Evolutionary conservation across 2,113 vertebrate genomes (phyloP), one percentile per base, ranked within the genome.

Genomic region (Chionis minor): DNA sequence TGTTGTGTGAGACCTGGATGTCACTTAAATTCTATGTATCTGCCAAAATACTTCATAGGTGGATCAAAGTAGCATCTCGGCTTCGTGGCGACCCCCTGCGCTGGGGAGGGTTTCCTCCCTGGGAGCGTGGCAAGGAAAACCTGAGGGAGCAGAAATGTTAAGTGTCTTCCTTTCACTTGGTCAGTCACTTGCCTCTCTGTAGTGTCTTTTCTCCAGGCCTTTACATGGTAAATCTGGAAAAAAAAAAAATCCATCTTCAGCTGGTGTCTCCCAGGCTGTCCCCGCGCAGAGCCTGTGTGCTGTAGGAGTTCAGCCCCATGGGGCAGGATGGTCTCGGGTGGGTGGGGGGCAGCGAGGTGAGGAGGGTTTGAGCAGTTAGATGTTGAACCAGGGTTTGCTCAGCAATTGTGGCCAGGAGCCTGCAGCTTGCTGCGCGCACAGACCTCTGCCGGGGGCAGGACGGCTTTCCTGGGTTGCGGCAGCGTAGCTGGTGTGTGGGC

Each of bases 401-500:
- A 54, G 75, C 83, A 79, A 15, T 59, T 17, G 38, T 44, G 40
- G 13, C 20, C 14, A 17, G 66, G 82, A 32, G 80, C 51, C 3
- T 8, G 59, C 44, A n/a, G 59, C 73, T 63, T 13, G 1, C 56
- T 47, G 17, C 4, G 3, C 9, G 74, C 54, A 4, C 40, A 23
- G 13, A 8, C 5, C 33, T 38, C 11, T 79, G 40, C 20, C 1
- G 0, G 18, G 54, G 32, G 7, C 18, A 10, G 44, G 44, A 23
- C 0, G 2, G 56, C n/a, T 51, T 38, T 14, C 38, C 17, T 2
- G 33, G 26, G 42, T 58, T 8, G 3, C 30, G 33, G 62, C 0
- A 0, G 32, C 0, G 0, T 14, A n/a, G 66, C 28, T 54, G 47
- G 12, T 6, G 3, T 8, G 12, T 5, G 33, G 33, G 6, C 56